A percentile compares a stretch with the other conserved stretches of the same genome.
Evolutionary conservation across 2,888 invertebrate species (phyloP).

Genomic region (Tryphoninae sp.): DNA sequence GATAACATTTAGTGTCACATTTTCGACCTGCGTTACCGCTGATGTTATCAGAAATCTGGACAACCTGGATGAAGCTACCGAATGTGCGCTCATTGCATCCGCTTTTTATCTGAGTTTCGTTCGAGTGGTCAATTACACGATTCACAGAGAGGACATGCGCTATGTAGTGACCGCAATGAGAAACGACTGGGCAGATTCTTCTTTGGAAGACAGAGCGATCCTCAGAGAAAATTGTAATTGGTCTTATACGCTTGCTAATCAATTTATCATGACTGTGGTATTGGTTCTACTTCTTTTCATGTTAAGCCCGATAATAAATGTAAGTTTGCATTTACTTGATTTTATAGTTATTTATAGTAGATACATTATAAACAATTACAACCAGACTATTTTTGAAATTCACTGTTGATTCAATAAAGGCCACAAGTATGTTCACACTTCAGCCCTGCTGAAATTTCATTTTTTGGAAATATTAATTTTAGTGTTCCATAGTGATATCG

Average conservation of each 20-base stretch:
- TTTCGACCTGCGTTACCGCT: slow-evolving; percentile 59
- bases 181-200: slow-evolving; percentile 71
- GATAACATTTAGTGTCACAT: slow-evolving; percentile 55
- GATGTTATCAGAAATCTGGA: slow-evolving; percentile 69
- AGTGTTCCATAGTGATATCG: no score
- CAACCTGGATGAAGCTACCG: slow-evolving; percentile 73
- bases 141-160: slow-evolving; percentile 68
- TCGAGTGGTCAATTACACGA: slow-evolving; percentile 68
- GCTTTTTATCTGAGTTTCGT: slow-evolving; percentile 69
- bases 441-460: no score
- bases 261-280: slow-evolving; percentile 72
- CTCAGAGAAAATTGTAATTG: slow-evolving; percentile 69
- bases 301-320: slow-evolving; percentile 70
- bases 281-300: slow-evolving; percentile 63
- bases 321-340: slow-evolving; percentile 48
- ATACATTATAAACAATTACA: no score
- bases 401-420: no score
- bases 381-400: no score
- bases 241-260: slow-evolving; percentile 71
- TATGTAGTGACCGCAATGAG: slow-evolving; percentile 72
- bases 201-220: slow-evolving; percentile 65
- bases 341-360: no score
- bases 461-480: no score
- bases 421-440: no score
- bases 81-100: slow-evolving; percentile 70